Conservation (phyloP, 2,797 vertebrate species). For the Euphonia xanthogaster region DNA sequence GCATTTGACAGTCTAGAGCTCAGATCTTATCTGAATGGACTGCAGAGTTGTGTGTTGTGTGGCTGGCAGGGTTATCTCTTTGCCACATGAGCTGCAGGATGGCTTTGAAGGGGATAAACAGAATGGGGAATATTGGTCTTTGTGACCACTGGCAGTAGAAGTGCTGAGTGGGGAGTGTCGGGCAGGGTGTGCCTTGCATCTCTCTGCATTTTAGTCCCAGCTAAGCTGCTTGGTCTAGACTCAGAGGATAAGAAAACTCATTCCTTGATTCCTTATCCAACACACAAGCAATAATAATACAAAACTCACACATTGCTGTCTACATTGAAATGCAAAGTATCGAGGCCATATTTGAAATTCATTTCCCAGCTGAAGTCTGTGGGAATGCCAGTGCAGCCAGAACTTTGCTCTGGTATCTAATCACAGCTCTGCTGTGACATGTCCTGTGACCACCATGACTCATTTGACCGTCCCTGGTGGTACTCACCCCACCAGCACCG, state of each 20-base stretch:
- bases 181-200: neutral
- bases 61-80: neutral
- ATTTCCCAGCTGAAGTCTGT: neutral
- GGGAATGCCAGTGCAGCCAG: neutral
- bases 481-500: accelerated
- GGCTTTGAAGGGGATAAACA: neutral
- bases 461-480: neutral
- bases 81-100: neutral
- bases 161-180: neutral
- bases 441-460: conserved; percentile 16
- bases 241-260: neutral
- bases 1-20: neutral
- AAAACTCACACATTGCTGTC: neutral
- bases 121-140: neutral
- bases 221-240: accelerated
- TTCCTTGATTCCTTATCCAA: neutral
- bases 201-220: neutral
- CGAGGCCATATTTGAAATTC: neutral
- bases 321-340: neutral
- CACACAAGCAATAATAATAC: neutral
- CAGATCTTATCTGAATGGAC: neutral
- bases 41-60: neutral
- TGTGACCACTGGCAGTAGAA: neutral
- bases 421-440: neutral
- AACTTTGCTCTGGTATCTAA: neutral